Evolutionary conservation across 2,797 vertebrate species (phyloP).

Genomic region (Balearica regulorum): DNA sequence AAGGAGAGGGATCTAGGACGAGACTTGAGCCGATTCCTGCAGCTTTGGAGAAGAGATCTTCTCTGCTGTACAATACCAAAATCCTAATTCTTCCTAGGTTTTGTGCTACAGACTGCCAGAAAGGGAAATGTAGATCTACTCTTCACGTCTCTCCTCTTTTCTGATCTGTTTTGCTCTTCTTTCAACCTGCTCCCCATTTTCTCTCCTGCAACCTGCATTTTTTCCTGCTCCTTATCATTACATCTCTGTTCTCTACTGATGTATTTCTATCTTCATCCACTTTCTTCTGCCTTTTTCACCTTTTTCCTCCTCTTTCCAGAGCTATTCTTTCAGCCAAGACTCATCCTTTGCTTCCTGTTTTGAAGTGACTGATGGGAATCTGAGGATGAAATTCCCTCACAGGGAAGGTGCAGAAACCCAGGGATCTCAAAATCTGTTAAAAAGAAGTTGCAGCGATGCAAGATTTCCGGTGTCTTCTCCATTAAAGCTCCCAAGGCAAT

Average conservation of each 20-base stretch:
- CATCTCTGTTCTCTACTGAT: not conserved
- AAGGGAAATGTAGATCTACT: not conserved
- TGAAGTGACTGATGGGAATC: not conserved
- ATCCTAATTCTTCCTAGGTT: not conserved
- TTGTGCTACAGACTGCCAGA: not conserved
- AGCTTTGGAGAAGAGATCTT: not conserved
- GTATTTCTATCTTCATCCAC: not conserved
- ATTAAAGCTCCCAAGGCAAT: conserved; percentile 49
- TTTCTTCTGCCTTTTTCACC: not conserved
- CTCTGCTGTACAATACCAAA: not conserved
- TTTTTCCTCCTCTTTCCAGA: not conserved
- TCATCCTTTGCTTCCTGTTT: not conserved
- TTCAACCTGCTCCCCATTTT: not conserved
- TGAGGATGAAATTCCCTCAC: not conserved
- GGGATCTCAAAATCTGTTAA: not conserved
- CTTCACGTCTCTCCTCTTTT: not conserved
- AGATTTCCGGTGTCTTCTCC: conserved; percentile 46
- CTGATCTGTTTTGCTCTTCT: not conserved
- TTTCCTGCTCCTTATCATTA: not conserved
- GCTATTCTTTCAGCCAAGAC: not conserved
- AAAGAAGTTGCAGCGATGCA: not conserved
- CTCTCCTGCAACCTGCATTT: not conserved
- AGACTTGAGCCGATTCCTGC: not conserved
- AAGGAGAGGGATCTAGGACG: not conserved
- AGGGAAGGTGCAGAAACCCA: not conserved